These are phyloP conservation scores for Nerophis ophidion DNA, from an alignment of 2,113 vertebrate genomes.

Conservation along the genomic window DNA sequence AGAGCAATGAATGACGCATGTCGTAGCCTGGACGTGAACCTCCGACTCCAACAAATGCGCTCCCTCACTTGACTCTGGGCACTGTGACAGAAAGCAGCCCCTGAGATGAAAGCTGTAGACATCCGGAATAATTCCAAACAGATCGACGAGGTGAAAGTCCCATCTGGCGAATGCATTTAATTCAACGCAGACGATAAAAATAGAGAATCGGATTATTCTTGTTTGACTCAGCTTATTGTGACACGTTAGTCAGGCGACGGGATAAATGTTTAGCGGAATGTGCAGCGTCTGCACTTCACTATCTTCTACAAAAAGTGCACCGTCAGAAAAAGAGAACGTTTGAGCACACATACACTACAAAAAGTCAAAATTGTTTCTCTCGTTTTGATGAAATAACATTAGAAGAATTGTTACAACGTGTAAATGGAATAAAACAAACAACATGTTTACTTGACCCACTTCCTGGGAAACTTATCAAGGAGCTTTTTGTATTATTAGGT, in stretches of 20 bases:
- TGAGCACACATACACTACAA: too few relatives aligned
- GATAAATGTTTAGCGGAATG: slow-evolving; percentile 17
- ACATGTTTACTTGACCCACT: too few relatives aligned
- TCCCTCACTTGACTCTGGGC: slow-evolving; percentile 48
- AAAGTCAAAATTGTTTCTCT: too few relatives aligned
- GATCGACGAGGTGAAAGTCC: slow-evolving; percentile 67
- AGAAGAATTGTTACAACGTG: too few relatives aligned
- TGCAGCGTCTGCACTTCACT: background rate
- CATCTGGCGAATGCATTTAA: slow-evolving; percentile 65
- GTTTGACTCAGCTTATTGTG: slow-evolving; percentile 8
- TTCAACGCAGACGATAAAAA: slow-evolving; percentile 57
- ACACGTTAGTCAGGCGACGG: slow-evolving; percentile 18
- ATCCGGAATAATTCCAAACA: slow-evolving; percentile 69
- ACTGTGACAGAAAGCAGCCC: slow-evolving; percentile 58
- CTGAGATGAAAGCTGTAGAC: slow-evolving; percentile 64
- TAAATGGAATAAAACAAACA: too few relatives aligned
- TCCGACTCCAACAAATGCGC: slow-evolving; percentile 43
- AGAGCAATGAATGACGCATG: slow-evolving; percentile 6
- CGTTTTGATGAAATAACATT: too few relatives aligned
- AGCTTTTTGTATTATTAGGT: too few relatives aligned
- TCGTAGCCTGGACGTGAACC: slow-evolving; percentile 55
- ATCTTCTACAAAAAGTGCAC: background rate
- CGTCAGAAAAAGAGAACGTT: background rate
- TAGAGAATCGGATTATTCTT: slow-evolving; percentile 22
- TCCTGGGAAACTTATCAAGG: too few relatives aligned